Evolutionary conservation across 2,888 invertebrate genomes (phyloP), one percentile per base, ranked within the genome.

Genomic region (Apamea crenata): DNA sequence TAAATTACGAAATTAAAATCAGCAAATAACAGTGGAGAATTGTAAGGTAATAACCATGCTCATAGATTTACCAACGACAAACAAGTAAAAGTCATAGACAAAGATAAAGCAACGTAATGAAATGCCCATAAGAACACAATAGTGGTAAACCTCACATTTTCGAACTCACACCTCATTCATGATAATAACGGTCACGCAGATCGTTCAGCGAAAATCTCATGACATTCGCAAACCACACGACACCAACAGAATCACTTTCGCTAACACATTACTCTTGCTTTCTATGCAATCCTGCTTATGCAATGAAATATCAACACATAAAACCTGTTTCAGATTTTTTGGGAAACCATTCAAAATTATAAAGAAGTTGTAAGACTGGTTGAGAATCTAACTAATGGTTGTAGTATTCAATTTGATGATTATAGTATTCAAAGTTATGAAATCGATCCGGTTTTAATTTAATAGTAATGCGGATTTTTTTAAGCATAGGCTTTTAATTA

Each of bases 251-350:
- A 78, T 81, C 68, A 83, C 88, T 88, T 88, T 88, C 88, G 89
- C 88, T 80, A 73, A 75, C 80, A 85, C 47, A 75, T 80, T 81
- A 81, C 84, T 89, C 67, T 84, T 82, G 82, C 86, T 87, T 89
- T 88, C 88, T 87, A 84, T 77, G 84, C 68, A 79, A 80, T 85
- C 80, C 81, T 82, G 80, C 73, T 88, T 88, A 85, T 87, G 78
- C 72, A 89, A 89, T 75, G 14, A 72, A 70, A 82, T 86, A 71
- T 78, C 40, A 73, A 79, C 77, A 71, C 56, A 53, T 66, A 76
- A 78, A 89, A 78, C 81, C 70, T n/a, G 81, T 72, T 82, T 67
- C 56, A 50, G 56, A 80, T 36, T 77, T 71, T 81, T 70, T 74
- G 67, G 70, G 76, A 80, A 81, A 87, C 74, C 44, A 72, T 78